These are phyloP conservation scores for Pachycephus smyrnensis DNA, from an alignment of 2,888 invertebrate genomes.

Conservation along the genomic window DNA sequence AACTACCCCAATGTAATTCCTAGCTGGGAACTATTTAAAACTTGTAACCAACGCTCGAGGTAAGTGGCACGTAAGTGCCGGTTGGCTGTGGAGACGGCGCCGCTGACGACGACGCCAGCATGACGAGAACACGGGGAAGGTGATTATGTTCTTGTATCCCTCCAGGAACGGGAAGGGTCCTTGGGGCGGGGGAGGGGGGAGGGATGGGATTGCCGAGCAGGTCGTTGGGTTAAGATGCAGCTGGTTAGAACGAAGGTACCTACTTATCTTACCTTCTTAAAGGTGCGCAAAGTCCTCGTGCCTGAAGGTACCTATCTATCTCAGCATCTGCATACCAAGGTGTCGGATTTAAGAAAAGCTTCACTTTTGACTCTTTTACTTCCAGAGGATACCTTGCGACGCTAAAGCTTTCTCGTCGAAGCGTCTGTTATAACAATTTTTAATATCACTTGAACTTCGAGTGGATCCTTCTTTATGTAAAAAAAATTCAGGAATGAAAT, in stretches of 20 bases:
- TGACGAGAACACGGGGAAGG: slow-evolving; percentile 27
- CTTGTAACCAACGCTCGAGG: slow-evolving; percentile 32
- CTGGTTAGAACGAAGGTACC: no score
- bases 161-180: neutral
- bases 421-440: no score
- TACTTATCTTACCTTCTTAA: no score
- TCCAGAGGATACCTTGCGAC: no score
- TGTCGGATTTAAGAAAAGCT: slow-evolving; percentile 56
- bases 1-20: slow-evolving; percentile 36
- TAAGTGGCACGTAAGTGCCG: neutral
- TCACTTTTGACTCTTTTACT: no score
- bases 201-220: neutral
- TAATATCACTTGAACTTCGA: no score
- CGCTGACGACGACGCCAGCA: slow-evolving; percentile 11
- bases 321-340: slow-evolving; percentile 54
- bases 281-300: slow-evolving; percentile 31
- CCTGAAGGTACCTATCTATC: slow-evolving; percentile 54
- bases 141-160: slow-evolving; percentile 29
- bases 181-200: neutral
- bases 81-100: neutral
- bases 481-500: no score
- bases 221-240: no score
- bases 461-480: no score
- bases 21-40: slow-evolving; percentile 39
- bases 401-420: no score